Percentiles rank a stretch among this genome's conserved stretches.
Conservation (phyloP, 2,113 vertebrate genomes). For the Athene noctua region DNA sequence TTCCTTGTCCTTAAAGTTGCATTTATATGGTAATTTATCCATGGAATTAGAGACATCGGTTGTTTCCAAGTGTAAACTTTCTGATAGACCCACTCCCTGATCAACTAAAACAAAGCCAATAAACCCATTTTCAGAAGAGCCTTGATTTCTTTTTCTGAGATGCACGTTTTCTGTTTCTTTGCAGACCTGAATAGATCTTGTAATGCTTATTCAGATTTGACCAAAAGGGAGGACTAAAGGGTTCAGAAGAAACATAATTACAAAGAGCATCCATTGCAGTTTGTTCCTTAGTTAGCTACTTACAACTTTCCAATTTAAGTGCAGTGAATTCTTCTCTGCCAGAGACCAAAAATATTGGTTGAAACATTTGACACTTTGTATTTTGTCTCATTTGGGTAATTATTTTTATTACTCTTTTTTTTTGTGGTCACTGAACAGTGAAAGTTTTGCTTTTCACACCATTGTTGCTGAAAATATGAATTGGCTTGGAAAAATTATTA, state of each 20-base stretch:
- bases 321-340: not conserved
- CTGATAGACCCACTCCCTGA: fast-evolving
- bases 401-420: not conserved
- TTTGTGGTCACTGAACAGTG: not conserved
- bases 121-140: not conserved
- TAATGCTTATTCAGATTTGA: not conserved
- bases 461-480: not conserved
- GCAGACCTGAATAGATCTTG: not conserved
- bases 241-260: not conserved
- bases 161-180: not conserved
- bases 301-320: not conserved
- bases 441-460: not conserved
- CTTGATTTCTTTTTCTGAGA: not conserved
- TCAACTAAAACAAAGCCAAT: not conserved
- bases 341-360: not conserved
- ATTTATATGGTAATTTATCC: not conserved
- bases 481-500: not conserved
- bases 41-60: not conserved
- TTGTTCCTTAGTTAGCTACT: not conserved
- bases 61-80: not conserved
- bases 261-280: not conserved
- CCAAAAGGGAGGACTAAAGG: not conserved
- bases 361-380: not conserved
- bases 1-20: not conserved
- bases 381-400: not conserved